Base-by-base conservation (phyloP, 2,888 invertebrate species). In the Daptonema setosum region DNA sequence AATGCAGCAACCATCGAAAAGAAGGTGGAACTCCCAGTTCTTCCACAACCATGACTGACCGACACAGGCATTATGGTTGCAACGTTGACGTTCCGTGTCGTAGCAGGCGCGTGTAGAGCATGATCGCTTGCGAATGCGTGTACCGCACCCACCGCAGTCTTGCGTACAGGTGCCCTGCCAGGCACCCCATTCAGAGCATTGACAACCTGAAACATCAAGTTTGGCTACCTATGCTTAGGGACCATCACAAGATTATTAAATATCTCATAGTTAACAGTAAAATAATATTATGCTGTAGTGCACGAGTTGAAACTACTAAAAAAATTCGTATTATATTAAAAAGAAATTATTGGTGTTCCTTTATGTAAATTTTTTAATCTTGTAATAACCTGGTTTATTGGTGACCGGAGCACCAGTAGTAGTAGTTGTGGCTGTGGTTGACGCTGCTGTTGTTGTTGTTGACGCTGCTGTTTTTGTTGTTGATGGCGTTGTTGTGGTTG, bases 51-150 rank as follows among this genome's bases (percentile, higher is more conserved):
- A 24, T 14, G 26, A 20, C 17, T n/a, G 2, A 11, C 47, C 28
- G 0, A 66, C 67, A 59, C 69, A 69, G 2, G 64, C 63, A 11
- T 56, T 56, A 55, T 66, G 65, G 59, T 68, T 67, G 58, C 69
- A 69, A 1, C 63, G 62, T 2, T 67, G 62, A 56, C 67, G 65
- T 56, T 69, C 69, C 30, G n/a, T 50, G 28, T 50, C 41, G 52
- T 52, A 55, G 29, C 59, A 59, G 24, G 52, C 28, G 1, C 5
- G 3, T 2, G 28, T 8, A 26, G 20, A 51, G 56, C 59, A 59
- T 11, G 11, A 14, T 3, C 50, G 25, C 17, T 3, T 50, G 25
- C 50, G 50, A 25, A 28, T 3, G 8, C 26, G 50, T 5, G 3
- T 2, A 5, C 50, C 50, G 50, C 50, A 50, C 8, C 50, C 50